phyloP scores from a whole-genome alignment of 2,113 vertebrate genomes.

The Phainopepla nitens region DNA sequence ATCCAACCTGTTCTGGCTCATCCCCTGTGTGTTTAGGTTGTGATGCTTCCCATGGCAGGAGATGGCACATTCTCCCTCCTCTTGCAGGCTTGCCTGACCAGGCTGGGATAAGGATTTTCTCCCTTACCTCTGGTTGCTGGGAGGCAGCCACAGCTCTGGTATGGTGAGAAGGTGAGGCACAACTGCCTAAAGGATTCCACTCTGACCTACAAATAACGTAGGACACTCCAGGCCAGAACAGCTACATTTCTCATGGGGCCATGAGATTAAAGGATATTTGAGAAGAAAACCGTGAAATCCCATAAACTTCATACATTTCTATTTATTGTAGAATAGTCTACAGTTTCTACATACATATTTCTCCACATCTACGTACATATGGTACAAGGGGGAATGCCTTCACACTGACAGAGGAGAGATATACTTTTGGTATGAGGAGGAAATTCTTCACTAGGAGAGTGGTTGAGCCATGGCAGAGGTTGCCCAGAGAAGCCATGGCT shows the following conservation, averaged over 20 bases:
- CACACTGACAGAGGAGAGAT: not conserved
- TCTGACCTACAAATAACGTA: not conserved
- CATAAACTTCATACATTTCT: not conserved
- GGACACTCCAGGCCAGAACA: not conserved
- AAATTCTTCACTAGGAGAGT: not conserved
- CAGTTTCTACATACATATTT: not conserved
- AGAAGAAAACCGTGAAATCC: not conserved
- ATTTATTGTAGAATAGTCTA: not conserved
- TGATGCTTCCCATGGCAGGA: not conserved
- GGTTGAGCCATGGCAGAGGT: not conserved
- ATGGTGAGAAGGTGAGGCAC: not conserved
- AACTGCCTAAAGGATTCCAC: not conserved
- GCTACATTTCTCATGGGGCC: not conserved
- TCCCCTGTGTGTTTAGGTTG: not conserved
- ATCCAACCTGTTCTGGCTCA: accelerated
- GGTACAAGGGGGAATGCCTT: not conserved
- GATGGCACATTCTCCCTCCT: not conserved
- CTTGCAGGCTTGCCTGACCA: not conserved
- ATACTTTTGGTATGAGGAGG: not conserved
- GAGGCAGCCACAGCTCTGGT: not conserved
- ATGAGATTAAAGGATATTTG: not conserved
- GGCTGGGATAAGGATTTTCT: not conserved
- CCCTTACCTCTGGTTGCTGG: not conserved
- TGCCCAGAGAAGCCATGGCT: not conserved
- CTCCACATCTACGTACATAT: not conserved